These are phyloP conservation scores for Magallana ariakensis DNA, from an alignment of 1,140 invertebrate species.

Conservation along the genomic window DNA sequence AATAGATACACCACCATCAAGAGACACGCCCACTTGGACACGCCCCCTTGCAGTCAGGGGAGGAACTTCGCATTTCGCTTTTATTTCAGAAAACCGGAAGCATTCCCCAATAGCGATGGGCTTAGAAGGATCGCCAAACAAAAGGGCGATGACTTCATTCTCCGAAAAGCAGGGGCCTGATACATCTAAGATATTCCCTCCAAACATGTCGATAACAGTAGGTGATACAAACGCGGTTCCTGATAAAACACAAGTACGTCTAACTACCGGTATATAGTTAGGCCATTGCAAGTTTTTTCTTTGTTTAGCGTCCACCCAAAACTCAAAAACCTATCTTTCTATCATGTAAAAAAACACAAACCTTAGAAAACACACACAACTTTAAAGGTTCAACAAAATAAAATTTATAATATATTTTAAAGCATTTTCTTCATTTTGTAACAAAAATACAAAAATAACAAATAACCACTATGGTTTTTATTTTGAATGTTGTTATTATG, in stretches of 20 bases:
- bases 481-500: too few species aligned
- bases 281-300: too few species aligned
- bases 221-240: background rate
- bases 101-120: background rate
- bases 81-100: constrained; percentile 38
- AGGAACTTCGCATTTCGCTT: constrained; percentile 45
- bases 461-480: too few species aligned
- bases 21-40: constrained; percentile 32
- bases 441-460: too few species aligned
- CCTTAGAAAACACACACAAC: too few species aligned
- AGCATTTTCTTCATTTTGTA: too few species aligned
- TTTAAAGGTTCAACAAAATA: too few species aligned
- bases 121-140: background rate
- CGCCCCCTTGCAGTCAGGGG: constrained; percentile 26
- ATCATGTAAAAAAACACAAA: too few species aligned
- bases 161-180: constrained; percentile 39
- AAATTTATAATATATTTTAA: too few species aligned
- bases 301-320: too few species aligned
- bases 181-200: constrained; percentile 46
- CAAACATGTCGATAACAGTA: constrained; percentile 35
- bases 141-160: constrained; percentile 9
- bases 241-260: background rate
- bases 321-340: too few species aligned
- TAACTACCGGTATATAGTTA: background rate
- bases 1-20: constrained; percentile 8